Conservation (phyloP, 2,888 invertebrate species). For the Ochropleura plecta region DNA sequence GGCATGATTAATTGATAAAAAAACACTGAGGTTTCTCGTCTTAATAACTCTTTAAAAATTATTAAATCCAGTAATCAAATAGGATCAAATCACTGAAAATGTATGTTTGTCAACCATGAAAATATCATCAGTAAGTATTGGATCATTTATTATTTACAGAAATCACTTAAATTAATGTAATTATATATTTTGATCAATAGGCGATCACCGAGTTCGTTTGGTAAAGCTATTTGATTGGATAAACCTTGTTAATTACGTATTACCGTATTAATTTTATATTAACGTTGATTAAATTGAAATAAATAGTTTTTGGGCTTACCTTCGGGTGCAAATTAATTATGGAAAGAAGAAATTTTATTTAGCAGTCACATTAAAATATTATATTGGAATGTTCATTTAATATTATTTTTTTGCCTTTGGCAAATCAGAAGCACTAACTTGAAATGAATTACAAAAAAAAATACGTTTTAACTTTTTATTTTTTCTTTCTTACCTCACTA, state of each 20-base stretch:
- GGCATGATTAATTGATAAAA: neutral
- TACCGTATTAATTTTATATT: conserved; percentile 13
- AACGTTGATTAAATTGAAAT: conserved; percentile 10
- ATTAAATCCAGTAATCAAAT: neutral
- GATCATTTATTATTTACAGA: conserved; percentile 6
- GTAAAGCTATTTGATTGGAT: conserved; percentile 18
- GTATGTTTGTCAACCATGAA: neutral
- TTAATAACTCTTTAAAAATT: neutral
- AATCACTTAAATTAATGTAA: conserved; percentile 2
- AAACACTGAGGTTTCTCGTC: neutral
- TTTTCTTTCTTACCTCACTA: too few relatives aligned
- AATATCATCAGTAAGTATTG: neutral
- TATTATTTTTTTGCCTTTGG: too few relatives aligned
- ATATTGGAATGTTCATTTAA: too few relatives aligned
- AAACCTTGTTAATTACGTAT: conserved; percentile 19
- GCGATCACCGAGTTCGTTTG: conserved; percentile 20
- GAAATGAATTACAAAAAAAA: too few relatives aligned
- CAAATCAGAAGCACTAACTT: too few relatives aligned
- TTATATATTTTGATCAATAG: conserved; percentile 7
- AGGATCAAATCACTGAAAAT: neutral
- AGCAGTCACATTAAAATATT: neutral
- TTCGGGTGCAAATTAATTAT: conserved; percentile 10
- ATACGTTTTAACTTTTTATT: too few relatives aligned
- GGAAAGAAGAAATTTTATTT: neutral
- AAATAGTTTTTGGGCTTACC: conserved; percentile 20